Evolutionary conservation across 1,140 invertebrate species (phyloP).

Genomic region (Magallana angulata): DNA sequence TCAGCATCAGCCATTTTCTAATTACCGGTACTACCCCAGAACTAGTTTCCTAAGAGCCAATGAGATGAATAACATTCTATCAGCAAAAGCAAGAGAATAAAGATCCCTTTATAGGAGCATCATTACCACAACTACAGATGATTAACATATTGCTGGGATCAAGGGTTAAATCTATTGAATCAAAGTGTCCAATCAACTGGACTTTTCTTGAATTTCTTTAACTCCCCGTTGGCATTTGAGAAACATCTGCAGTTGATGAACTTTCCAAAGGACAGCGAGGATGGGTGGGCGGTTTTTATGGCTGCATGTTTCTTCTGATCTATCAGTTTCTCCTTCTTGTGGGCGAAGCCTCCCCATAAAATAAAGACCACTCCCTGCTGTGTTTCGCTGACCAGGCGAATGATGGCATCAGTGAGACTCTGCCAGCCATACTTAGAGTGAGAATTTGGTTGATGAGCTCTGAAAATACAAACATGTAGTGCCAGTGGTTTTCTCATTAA

Average conservation of each 20-base stretch:
- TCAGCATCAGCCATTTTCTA: too few relatives aligned
- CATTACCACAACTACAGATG: too few relatives aligned
- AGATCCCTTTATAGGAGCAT: too few relatives aligned
- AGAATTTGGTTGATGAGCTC: constrained; percentile 83
- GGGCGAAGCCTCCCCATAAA: constrained; percentile 85
- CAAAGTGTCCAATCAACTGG: constrained; percentile 83
- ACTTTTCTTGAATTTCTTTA: constrained; percentile 79
- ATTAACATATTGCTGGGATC: too few relatives aligned
- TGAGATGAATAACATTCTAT: too few relatives aligned
- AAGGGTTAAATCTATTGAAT: neutral
- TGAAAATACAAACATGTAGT: constrained; percentile 49
- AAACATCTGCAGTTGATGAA: constrained; percentile 85
- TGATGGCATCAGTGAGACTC: constrained; percentile 83
- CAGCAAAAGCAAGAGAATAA: too few relatives aligned
- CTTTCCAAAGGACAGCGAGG: constrained; percentile 83
- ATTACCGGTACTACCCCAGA: too few relatives aligned
- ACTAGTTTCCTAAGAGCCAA: too few relatives aligned
- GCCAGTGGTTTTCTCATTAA: too few relatives aligned
- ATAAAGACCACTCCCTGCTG: constrained; percentile 84
- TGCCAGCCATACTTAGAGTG: constrained; percentile 85
- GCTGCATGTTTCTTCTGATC: constrained; percentile 82
- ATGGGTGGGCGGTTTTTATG: constrained; percentile 84
- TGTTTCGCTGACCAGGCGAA: constrained; percentile 78
- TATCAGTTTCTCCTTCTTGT: constrained; percentile 84
- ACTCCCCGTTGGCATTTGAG: constrained; percentile 82